Percentiles rank a stretch among this genome's conserved stretches.
These are phyloP conservation scores for Glaucomys volans DNA, from an alignment of 2,113 vertebrate genomes.

Conservation along the genomic window DNA sequence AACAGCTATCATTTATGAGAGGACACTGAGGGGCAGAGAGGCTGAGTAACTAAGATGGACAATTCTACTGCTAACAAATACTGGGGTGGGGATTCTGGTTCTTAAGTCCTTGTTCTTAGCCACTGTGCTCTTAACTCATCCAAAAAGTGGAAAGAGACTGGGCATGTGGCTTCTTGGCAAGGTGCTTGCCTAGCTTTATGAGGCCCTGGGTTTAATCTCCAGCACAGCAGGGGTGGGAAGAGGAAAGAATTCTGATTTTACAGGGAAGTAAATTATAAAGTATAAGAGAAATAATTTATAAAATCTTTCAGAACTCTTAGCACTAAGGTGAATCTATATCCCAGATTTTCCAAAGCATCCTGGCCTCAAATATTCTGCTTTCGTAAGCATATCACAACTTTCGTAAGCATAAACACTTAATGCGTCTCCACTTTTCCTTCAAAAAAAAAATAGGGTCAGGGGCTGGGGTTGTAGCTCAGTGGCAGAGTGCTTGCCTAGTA, in stretches of 20 bases:
- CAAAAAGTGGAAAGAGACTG: neutral
- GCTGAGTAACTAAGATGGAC: neutral
- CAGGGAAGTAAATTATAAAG: neutral
- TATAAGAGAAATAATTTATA: neutral
- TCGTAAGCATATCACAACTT: no score
- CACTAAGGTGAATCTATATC: neutral
- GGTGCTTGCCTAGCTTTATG: neutral
- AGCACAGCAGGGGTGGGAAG: neutral
- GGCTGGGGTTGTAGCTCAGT: neutral
- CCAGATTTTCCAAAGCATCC: slow-evolving; percentile 21
- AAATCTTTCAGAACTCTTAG: neutral
- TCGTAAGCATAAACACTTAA: neutral
- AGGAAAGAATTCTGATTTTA: neutral
- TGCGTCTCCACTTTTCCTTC: neutral
- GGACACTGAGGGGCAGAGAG: neutral
- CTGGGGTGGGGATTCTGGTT: neutral
- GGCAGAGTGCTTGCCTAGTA: no score
- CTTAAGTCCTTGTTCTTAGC: neutral
- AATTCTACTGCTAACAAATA: neutral
- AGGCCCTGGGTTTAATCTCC: neutral
- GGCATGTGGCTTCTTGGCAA: neutral
- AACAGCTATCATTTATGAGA: neutral
- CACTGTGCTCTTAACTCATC: neutral
- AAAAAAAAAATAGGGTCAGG: neutral
- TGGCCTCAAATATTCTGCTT: slow-evolving; percentile 18